These are phyloP conservation scores for Drosophila cracens DNA, from an alignment of 2,888 invertebrate species.

Conservation along the genomic window DNA sequence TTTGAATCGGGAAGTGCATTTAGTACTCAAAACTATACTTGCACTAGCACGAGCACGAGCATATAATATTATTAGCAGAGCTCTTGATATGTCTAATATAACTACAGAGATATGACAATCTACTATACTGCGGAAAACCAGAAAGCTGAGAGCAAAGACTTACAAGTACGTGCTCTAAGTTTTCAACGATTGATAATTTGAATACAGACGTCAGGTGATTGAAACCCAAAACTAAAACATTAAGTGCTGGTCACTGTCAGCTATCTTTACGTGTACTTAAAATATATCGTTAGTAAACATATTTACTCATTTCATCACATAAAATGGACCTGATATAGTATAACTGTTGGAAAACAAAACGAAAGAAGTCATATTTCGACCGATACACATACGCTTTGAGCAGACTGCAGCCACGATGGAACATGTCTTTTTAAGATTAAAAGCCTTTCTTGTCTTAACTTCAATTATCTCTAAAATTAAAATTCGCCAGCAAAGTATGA, in stretches of 20 bases:
- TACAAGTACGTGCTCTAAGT: constrained; percentile 6
- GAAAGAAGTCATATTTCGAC: neutral
- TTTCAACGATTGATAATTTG: neutral
- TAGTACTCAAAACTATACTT: neutral
- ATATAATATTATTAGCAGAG: neutral
- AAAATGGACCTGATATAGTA: neutral
- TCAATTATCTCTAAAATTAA: neutral
- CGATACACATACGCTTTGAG: neutral
- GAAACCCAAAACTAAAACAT: neutral
- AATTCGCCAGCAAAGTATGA: neutral
- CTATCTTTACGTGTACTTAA: neutral
- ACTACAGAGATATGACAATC: constrained; percentile 1
- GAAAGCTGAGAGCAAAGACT: neutral
- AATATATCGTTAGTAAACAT: neutral
- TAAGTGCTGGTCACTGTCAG: neutral
- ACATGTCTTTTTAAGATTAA: neutral
- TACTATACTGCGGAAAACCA: neutral
- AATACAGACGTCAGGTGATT: neutral
- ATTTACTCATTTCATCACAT: neutral
- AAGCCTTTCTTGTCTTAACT: neutral
- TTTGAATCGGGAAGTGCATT: constrained; percentile 16
- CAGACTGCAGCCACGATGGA: neutral
- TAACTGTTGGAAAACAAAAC: neutral
- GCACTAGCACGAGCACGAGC: neutral
- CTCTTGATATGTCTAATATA: neutral